phyloP scores from a whole-genome alignment of 2,113 vertebrate genomes.

The Nothocercus julius region DNA sequence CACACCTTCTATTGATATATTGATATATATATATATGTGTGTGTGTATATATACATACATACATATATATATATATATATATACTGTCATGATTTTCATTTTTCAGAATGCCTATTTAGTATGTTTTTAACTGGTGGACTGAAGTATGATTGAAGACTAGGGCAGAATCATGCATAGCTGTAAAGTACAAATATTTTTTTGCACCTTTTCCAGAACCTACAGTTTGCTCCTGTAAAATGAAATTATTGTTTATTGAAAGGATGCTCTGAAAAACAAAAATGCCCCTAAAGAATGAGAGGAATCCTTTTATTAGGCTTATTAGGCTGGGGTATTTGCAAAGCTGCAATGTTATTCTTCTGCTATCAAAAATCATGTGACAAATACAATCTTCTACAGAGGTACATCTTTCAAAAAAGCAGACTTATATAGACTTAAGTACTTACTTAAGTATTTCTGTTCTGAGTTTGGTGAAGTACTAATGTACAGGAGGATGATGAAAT shows the following conservation, averaged over 20 bases:
- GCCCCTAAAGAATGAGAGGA: not conserved
- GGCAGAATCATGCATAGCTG: not conserved
- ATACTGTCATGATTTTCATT: not conserved
- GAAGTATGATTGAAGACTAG: not conserved
- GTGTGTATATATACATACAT: too few relatives aligned
- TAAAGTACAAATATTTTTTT: not conserved
- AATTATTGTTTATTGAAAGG: not conserved
- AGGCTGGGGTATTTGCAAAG: not conserved
- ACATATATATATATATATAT: not conserved
- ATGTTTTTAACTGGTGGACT: not conserved
- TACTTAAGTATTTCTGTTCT: conserved; percentile 14
- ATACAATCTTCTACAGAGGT: not conserved
- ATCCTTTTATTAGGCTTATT: not conserved
- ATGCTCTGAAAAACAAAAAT: not conserved
- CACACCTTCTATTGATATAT: not conserved
- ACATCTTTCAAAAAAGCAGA: not conserved
- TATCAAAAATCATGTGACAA: not conserved
- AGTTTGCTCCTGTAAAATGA: not conserved
- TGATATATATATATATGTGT: not conserved
- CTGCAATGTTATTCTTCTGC: not conserved
- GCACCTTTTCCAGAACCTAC: not conserved
- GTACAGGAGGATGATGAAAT: conserved; percentile 18
- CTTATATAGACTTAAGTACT: too few relatives aligned
- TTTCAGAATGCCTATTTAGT: not conserved
- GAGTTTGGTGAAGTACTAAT: not conserved